Evolutionary conservation across 2,113 vertebrate genomes (phyloP).

Genomic region (Misgurnus anguillicaudatus): DNA sequence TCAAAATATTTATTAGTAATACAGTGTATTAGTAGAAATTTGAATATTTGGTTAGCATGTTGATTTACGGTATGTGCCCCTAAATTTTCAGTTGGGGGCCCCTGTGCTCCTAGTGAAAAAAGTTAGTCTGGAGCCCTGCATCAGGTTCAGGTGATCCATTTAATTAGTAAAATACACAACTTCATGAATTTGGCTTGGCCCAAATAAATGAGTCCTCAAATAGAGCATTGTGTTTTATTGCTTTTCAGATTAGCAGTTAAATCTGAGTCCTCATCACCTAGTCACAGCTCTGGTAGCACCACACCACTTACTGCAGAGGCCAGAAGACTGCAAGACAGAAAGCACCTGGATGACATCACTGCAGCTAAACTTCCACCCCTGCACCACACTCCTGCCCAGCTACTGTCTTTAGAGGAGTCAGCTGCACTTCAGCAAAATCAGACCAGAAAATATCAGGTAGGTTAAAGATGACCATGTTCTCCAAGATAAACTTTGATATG

Average conservation of each 20-base stretch:
- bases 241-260: slow-evolving; percentile 72
- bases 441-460: slow-evolving; percentile 83
- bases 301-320: slow-evolving; percentile 72
- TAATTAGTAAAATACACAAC: neutral
- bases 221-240: neutral
- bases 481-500: neutral
- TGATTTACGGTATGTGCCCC: too few relatives aligned
- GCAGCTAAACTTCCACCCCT: slow-evolving; percentile 85
- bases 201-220: neutral
- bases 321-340: slow-evolving; percentile 75
- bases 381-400: slow-evolving; percentile 77
- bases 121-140: too few relatives aligned
- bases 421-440: slow-evolving; percentile 80
- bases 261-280: slow-evolving; percentile 69
- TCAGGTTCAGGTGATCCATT: neutral
- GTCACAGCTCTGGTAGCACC: slow-evolving; percentile 60
- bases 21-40: too few relatives aligned
- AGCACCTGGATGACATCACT: slow-evolving; percentile 91
- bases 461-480: slow-evolving; percentile 14
- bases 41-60: too few relatives aligned
- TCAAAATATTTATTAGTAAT: too few relatives aligned
- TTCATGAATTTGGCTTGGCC: neutral
- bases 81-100: neutral
- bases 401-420: slow-evolving; percentile 86
- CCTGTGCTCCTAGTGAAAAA: too few relatives aligned